phyloP scores from a whole-genome alignment of 2,797 vertebrate species.

The Glyptemys insculpta region DNA sequence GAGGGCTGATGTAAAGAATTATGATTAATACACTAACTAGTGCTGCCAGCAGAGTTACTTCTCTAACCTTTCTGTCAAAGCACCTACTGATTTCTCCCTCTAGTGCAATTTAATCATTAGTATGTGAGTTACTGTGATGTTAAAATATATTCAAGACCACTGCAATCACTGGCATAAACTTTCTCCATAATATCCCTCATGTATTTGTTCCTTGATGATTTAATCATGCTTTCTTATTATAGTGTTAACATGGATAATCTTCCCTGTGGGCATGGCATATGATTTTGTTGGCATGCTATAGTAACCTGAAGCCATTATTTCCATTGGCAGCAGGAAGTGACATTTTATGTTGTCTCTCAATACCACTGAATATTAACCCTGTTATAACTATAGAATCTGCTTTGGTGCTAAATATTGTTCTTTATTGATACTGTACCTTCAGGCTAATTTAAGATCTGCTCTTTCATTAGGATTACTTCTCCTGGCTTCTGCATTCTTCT shows the following conservation, averaged over 20 bases:
- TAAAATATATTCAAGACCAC: neutral
- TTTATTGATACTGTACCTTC: neutral
- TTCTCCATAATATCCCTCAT: neutral
- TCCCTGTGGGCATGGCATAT: neutral
- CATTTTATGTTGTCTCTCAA: rapidly evolving
- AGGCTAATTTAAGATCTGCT: neutral
- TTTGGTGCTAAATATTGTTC: neutral
- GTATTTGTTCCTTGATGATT: neutral
- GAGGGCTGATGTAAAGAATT: neutral
- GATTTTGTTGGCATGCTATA: rapidly evolving
- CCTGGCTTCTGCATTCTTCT: neutral
- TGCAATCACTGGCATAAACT: neutral
- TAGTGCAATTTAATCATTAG: neutral
- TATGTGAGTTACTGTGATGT: neutral
- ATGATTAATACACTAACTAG: neutral
- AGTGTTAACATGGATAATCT: neutral
- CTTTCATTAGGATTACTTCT: neutral
- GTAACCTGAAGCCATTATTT: neutral
- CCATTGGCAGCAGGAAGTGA: neutral
- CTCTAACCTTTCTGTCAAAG: neutral
- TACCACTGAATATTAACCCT: neutral
- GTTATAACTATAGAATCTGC: neutral
- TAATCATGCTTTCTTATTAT: neutral
- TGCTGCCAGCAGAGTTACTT: neutral
- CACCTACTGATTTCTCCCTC: neutral